Percentiles rank a stretch among this genome's conserved stretches.
Conservation (phyloP, 2,113 vertebrate genomes). For the Sebastes fasciatus region DNA sequence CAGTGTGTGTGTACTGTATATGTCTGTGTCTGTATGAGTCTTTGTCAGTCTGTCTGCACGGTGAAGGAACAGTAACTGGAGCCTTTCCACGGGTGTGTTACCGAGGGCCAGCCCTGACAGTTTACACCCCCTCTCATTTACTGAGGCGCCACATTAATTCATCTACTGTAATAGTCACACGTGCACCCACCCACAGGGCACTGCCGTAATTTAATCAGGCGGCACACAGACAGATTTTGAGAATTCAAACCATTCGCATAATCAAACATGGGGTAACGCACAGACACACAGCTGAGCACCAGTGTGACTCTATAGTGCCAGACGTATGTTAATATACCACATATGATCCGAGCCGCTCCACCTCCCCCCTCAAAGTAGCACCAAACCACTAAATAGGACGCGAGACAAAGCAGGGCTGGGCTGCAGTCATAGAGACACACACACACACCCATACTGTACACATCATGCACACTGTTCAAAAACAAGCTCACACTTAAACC, state of each 20-base stretch:
- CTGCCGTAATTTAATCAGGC: constrained; percentile 66
- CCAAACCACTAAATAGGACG: constrained; percentile 53
- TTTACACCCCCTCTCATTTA: constrained; percentile 65
- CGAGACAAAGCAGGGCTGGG: constrained; percentile 70
- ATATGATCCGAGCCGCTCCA: constrained; percentile 41
- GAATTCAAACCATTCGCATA: constrained; percentile 74
- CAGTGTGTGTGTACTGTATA: background rate
- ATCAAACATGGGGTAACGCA: constrained; percentile 67
- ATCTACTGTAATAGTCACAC: constrained; percentile 61
- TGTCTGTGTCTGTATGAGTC: background rate
- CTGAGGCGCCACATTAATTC: constrained; percentile 69
- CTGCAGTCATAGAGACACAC: constrained; percentile 40
- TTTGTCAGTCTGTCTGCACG: constrained; percentile 20
- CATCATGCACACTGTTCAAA: background rate
- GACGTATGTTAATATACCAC: constrained; percentile 72
- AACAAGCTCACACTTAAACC: constrained; percentile 33
- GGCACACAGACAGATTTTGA: constrained; percentile 55
- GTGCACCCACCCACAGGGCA: constrained; percentile 42
- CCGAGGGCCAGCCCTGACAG: constrained; percentile 33
- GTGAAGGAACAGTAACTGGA: constrained; percentile 23
- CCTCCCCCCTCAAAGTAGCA: constrained; percentile 44
- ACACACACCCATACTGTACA: background rate
- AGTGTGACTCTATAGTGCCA: constrained; percentile 37
- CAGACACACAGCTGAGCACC: constrained; percentile 62
- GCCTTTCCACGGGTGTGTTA: constrained; percentile 39